Evolutionary conservation across 2,888 invertebrate species (phyloP).

Genomic region (Drosophila rellima): DNA sequence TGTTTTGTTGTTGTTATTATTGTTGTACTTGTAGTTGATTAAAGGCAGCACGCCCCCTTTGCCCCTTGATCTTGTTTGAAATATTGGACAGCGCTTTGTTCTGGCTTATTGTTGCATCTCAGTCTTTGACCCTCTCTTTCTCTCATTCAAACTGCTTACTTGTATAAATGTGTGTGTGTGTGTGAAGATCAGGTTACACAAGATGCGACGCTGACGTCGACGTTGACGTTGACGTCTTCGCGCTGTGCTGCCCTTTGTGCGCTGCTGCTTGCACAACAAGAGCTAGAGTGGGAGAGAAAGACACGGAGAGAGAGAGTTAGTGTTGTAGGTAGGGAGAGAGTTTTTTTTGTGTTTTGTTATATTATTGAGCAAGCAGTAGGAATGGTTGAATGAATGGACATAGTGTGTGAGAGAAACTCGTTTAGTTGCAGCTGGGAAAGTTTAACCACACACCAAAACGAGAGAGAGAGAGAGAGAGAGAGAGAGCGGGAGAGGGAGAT

Average conservation of each 20-base stretch:
- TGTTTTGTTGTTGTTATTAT: constrained; percentile 29
- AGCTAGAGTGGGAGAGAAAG: background rate
- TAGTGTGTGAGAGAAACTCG: constrained; percentile 50
- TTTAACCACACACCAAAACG: constrained; percentile 22
- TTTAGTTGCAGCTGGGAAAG: constrained; percentile 58
- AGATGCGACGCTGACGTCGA: constrained; percentile 34
- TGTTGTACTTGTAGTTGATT: constrained; percentile 39
- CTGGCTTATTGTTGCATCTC: constrained; percentile 31
- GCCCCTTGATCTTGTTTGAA: constrained; percentile 40
- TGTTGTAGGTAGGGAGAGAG: constrained; percentile 5
- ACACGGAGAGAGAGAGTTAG: constrained; percentile 11
- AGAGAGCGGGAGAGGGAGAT: background rate
- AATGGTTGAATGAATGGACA: constrained; percentile 29
- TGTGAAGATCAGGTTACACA: constrained; percentile 68
- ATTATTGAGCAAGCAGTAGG: constrained; percentile 3
- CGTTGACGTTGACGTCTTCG: constrained; percentile 9
- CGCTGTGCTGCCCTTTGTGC: constrained; percentile 38
- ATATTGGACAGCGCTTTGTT: constrained; percentile 52
- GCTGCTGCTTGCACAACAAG: constrained; percentile 33
- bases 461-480: constrained; percentile 2
- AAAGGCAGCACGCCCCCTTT: constrained; percentile 17
- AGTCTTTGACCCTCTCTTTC: constrained; percentile 4
- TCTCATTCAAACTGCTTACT: constrained; percentile 11
- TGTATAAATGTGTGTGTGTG: constrained; percentile 19
- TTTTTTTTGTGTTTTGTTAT: background rate